Percentiles rank a stretch among this genome's conserved stretches.
Conservation (phyloP, 2,113 vertebrate species). For the Solea solea region DNA sequence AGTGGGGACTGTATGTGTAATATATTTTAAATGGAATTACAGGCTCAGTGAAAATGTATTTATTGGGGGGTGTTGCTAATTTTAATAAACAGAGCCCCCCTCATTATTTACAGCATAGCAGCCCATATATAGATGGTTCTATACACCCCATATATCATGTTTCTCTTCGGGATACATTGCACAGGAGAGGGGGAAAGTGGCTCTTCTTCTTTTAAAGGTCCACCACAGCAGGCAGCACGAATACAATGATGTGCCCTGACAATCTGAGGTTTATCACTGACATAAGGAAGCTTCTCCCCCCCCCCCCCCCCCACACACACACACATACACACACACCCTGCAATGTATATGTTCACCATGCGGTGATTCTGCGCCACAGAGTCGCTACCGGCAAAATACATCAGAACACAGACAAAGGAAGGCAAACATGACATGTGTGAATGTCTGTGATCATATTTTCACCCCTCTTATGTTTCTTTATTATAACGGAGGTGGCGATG, state of each 20-base stretch:
- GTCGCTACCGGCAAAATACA: conserved; percentile 62
- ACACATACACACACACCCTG: no score
- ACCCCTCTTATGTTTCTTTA: background rate
- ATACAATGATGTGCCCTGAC: conserved; percentile 75
- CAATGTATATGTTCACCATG: conserved; percentile 50
- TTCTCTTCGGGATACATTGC: conserved; percentile 21
- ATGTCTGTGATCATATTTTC: conserved; percentile 7
- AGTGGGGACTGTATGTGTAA: no score
- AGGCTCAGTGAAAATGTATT: no score
- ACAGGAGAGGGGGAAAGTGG: conserved; percentile 26
- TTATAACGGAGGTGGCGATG: background rate
- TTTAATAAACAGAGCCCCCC: no score
- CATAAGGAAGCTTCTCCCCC: conserved; percentile 68
- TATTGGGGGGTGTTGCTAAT: no score
- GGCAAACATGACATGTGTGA: conserved; percentile 48
- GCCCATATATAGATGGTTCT: conserved; percentile 1
- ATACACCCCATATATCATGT: conserved; percentile 23
- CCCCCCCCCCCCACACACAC: no score
- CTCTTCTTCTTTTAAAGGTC: conserved; percentile 56
- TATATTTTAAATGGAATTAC: no score
- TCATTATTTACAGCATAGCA: background rate
- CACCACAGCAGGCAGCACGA: conserved; percentile 55
- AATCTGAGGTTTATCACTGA: conserved; percentile 70
- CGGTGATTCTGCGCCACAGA: conserved; percentile 54
- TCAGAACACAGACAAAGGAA: conserved; percentile 59